Evolutionary conservation across 1,140 invertebrate genomes (phyloP).

Genomic region (Lycorma delicatula): DNA sequence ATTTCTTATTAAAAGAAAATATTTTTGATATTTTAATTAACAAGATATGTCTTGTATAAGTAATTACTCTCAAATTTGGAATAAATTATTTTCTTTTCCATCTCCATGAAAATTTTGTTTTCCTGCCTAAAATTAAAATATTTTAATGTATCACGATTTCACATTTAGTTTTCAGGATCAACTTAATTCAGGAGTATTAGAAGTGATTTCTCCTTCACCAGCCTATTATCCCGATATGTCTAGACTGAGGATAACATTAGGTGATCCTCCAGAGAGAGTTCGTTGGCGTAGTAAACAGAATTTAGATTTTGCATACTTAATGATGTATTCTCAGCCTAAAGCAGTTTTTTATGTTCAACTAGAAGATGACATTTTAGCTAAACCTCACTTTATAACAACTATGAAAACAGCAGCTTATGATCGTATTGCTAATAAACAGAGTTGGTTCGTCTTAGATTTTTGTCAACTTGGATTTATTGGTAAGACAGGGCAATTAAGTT

Average conservation of each 20-base stretch:
- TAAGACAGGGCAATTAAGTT: slow-evolving; percentile 36
- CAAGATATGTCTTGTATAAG: not conserved
- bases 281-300: slow-evolving; percentile 96
- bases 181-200: slow-evolving; percentile 72
- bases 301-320: slow-evolving; percentile 89
- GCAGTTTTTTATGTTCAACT: slow-evolving; percentile 79
- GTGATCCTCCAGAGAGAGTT: slow-evolving; percentile 80
- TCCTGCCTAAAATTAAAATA: not conserved
- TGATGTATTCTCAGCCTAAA: slow-evolving; percentile 84
- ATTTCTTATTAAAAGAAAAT: too few relatives aligned
- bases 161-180: slow-evolving; percentile 63
- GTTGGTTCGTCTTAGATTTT: slow-evolving; percentile 91
- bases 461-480: slow-evolving; percentile 89
- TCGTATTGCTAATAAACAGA: slow-evolving; percentile 59
- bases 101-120: too few relatives aligned
- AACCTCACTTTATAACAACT: slow-evolving; percentile 70
- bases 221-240: slow-evolving; percentile 86
- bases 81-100: too few relatives aligned
- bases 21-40: too few relatives aligned
- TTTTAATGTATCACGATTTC: not conserved
- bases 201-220: slow-evolving; percentile 76
- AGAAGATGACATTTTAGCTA: slow-evolving; percentile 92
- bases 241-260: slow-evolving; percentile 65
- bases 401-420: slow-evolving; percentile 86
- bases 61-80: too few relatives aligned